Conservation (phyloP, 2,888 invertebrate genomes). For the Uloborus plumipes region DNA sequence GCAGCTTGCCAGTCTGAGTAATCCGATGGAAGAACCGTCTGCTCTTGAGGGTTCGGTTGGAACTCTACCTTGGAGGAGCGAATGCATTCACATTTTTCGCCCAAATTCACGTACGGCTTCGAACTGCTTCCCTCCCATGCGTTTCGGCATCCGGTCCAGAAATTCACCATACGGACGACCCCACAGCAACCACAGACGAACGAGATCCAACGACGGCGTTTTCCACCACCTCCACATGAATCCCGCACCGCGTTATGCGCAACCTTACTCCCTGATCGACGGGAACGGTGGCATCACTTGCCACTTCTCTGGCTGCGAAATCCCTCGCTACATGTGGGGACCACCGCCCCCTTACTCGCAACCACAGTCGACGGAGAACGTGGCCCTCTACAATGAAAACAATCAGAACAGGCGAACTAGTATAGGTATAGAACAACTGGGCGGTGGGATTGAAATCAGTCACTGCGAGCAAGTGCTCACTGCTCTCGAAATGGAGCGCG, state of each 20-base stretch:
- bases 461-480: constrained; percentile 42
- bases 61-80: constrained; percentile 55
- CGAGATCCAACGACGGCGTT: constrained; percentile 65
- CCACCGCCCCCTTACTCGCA: constrained; percentile 85
- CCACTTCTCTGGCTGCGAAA: constrained; percentile 52
- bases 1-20: constrained; percentile 2
- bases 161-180: constrained; percentile 45
- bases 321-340: constrained; percentile 79
- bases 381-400: constrained; percentile 29
- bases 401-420: constrained; percentile 12
- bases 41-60: constrained; percentile 29
- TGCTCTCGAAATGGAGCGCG: constrained; percentile 36
- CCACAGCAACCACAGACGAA: constrained; percentile 53
- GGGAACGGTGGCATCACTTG: constrained; percentile 36
- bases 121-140: constrained; percentile 41
- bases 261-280: constrained; percentile 47
- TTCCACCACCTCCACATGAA: constrained; percentile 65
- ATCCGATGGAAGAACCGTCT: constrained; percentile 16
- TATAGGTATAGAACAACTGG: constrained; percentile 11
- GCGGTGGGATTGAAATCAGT: constrained; percentile 20
- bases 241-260: constrained; percentile 47
- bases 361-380: constrained; percentile 66
- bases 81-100: constrained; percentile 62
- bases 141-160: constrained; percentile 43
- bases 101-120: constrained; percentile 20